Base-by-base conservation (phyloP, 2,888 invertebrate genomes). In the Cheilosia pagana region DNA sequence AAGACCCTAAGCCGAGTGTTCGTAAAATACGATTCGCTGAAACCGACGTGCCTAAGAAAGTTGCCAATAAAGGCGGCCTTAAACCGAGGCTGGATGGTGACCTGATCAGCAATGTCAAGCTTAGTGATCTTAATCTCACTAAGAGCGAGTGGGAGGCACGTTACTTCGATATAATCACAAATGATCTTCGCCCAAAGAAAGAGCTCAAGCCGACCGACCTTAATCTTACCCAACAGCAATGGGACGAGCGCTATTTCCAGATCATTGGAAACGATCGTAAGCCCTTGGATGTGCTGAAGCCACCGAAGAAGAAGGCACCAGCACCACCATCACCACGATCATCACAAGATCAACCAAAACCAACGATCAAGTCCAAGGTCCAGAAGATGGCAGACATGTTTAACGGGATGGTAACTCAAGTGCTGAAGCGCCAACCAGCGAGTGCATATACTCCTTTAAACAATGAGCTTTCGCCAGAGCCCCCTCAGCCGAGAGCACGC, bases 321-420 rank as follows among this genome's bases (percentile, higher is more conserved):
- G 53, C 23, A 12, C 14, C 25, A 10, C 12, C 25, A 1, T 5
- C 14, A n/a, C 23, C 23, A 12, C 14, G n/a, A 10, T 4, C 25
- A 1, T 5, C 14, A n/a, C 23, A 31, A 3, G 12, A 28, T 28
- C 28, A 8, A 28, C 2, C 8, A 7, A 45, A 16, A 7, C 7
- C 43, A 3, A n/a, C 3, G 0, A 6, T 63, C 6, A 81, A 81
- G 35, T 88, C 88, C 21, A 90, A 88, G 55, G 91, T 91, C 0
- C 89, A 89, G 55, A 91, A 90, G 86, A 90, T 91, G 68, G 90
- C 90, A 0, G 88, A 89, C n/a, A 81, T 90, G 31, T 90, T 90
- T 57, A 91, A 91, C 59, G 87, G 88, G 12, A 91, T 90, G 86
- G 87, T 90, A 7, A 86, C 82, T 6, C 88, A 90, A 43, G 87